Evolutionary conservation across 2,888 invertebrate genomes (phyloP).

Genomic region (Dinocampus coccinellae): DNA sequence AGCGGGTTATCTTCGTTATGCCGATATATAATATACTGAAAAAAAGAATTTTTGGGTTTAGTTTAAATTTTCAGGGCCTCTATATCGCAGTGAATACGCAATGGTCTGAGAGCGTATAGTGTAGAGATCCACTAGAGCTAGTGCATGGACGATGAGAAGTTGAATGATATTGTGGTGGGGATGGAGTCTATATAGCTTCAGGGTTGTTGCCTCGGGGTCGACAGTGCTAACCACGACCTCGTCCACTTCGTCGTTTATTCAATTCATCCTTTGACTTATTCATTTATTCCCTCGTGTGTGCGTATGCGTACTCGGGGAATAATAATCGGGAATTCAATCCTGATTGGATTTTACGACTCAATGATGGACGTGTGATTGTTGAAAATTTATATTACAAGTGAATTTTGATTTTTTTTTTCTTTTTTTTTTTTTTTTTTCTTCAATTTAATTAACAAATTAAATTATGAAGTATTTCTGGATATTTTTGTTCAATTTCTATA

Average conservation of each 20-base stretch:
- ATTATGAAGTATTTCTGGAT: background rate
- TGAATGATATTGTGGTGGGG: background rate
- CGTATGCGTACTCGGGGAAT: background rate
- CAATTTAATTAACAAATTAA: no score
- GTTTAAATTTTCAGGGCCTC: background rate
- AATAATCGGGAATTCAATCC: background rate
- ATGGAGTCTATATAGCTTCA: constrained; percentile 13
- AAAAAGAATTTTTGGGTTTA: background rate
- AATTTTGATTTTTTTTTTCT: background rate
- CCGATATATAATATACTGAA: background rate
- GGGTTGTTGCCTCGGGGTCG: constrained; percentile 47
- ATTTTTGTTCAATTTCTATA: background rate
- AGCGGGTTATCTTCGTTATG: constrained; percentile 46
- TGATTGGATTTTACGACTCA: background rate
- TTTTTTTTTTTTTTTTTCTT: no score
- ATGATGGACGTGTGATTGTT: background rate
- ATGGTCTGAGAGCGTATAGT: background rate
- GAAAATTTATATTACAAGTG: background rate
- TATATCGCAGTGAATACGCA: background rate
- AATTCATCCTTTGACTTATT: background rate
- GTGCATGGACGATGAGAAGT: background rate
- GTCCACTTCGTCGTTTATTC: background rate
- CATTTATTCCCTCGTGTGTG: background rate
- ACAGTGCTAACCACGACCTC: constrained; percentile 37
- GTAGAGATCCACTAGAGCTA: background rate